These are phyloP conservation scores for Epinotia bilunana DNA, from an alignment of 2,888 invertebrate genomes.

Conservation along the genomic window DNA sequence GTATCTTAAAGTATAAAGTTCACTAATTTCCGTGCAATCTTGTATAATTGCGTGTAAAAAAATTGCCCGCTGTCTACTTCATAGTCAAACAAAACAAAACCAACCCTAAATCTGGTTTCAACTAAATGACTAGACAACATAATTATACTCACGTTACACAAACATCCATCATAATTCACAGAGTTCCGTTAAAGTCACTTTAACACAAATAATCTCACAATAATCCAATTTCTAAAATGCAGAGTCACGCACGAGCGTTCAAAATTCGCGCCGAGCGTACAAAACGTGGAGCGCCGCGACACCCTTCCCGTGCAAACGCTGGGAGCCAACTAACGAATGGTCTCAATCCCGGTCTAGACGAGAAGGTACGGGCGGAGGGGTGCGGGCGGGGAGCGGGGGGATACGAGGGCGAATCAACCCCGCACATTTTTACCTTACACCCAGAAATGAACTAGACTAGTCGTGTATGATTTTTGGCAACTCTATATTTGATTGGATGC, in stretches of 20 bases:
- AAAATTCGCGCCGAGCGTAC: slow-evolving; percentile 70
- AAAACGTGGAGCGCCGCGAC: slow-evolving; percentile 49
- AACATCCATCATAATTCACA: slow-evolving; percentile 47
- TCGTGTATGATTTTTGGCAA: neutral
- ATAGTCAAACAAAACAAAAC: slow-evolving; percentile 38
- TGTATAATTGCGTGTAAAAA: neutral
- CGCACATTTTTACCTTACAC: slow-evolving; percentile 68
- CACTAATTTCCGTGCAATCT: neutral
- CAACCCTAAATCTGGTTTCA: slow-evolving; percentile 37
- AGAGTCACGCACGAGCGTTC: slow-evolving; percentile 55
- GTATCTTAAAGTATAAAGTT: neutral
- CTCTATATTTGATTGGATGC: neutral
- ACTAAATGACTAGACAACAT: slow-evolving; percentile 33
- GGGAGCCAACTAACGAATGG: slow-evolving; percentile 65
- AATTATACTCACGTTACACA: slow-evolving; percentile 50
- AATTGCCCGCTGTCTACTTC: neutral
- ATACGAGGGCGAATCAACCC: slow-evolving; percentile 66
- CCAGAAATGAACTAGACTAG: slow-evolving; percentile 62
- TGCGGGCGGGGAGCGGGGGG: slow-evolving; percentile 52
- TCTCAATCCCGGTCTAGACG: slow-evolving; percentile 74
- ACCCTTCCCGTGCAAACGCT: slow-evolving; percentile 59
- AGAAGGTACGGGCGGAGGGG: slow-evolving; percentile 57
- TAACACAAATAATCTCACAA: slow-evolving; percentile 55
- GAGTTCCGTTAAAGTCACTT: slow-evolving; percentile 51
- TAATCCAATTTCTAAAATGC: slow-evolving; percentile 45